Percentiles rank a stretch among this genome's conserved stretches.
Conservation (phyloP, 2,113 vertebrate species). For the Tringa solitaria region DNA sequence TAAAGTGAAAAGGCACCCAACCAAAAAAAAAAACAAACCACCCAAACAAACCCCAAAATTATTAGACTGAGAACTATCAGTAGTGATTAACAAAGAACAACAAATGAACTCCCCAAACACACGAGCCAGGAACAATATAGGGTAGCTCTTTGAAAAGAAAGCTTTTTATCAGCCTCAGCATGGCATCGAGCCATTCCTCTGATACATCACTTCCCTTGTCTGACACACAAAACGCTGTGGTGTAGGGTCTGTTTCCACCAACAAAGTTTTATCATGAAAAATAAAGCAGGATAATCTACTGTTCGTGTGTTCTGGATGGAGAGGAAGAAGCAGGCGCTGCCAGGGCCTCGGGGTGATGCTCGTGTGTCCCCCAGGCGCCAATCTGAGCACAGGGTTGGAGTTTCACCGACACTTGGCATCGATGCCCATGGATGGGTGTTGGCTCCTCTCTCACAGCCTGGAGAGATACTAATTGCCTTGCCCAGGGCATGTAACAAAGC, state of each 20-base stretch:
- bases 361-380: rapidly evolving
- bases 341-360: rapidly evolving
- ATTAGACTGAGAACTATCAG: background rate
- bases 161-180: background rate
- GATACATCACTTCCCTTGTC: background rate
- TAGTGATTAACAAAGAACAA: background rate
- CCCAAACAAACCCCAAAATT: background rate
- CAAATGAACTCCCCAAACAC: background rate
- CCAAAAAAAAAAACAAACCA: background rate
- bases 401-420: background rate
- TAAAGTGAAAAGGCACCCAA: background rate
- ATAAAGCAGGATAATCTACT: background rate
- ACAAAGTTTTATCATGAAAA: background rate
- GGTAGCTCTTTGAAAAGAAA: background rate
- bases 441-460: background rate
- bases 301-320: rapidly evolving
- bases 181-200: background rate
- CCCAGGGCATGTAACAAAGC: rapidly evolving
- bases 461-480: background rate
- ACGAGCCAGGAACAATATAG: background rate
- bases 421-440: rapidly evolving
- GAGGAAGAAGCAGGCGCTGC: background rate
- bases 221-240: background rate
- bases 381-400: rapidly evolving
- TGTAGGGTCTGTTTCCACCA: background rate